These are phyloP conservation scores for Sander lucioperca DNA, from an alignment of 2,113 vertebrate species.

Conservation along the genomic window DNA sequence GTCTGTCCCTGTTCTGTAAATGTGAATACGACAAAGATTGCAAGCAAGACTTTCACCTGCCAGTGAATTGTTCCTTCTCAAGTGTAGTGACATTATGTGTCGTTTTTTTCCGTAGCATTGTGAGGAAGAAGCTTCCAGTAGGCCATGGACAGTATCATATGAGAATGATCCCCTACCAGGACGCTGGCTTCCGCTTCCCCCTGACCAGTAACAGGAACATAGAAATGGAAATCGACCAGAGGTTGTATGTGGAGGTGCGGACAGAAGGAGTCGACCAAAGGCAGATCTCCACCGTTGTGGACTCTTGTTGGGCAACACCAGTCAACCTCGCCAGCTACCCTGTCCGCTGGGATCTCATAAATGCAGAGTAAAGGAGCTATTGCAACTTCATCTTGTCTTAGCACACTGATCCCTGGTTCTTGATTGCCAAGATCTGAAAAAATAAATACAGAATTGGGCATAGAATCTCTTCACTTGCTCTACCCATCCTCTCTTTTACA, in stretches of 20 bases:
- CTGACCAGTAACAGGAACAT: conserved; percentile 27
- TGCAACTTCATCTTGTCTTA: neutral
- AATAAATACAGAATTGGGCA: no score
- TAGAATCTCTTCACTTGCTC: neutral
- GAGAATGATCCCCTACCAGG: conserved; percentile 71
- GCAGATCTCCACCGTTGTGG: conserved; percentile 70
- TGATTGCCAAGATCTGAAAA: neutral
- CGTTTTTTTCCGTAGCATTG: conserved; percentile 55
- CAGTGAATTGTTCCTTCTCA: neutral
- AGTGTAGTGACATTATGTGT: neutral
- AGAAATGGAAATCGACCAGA: conserved; percentile 60
- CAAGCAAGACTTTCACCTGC: neutral
- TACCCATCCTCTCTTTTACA: neutral
- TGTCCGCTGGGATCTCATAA: conserved; percentile 77
- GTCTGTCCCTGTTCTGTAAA: neutral
- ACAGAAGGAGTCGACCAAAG: conserved; percentile 70
- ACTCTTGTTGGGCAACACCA: conserved; percentile 82
- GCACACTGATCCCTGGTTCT: neutral
- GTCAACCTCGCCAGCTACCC: conserved; percentile 35
- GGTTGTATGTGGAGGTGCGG: conserved; percentile 68
- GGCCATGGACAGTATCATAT: conserved; percentile 66
- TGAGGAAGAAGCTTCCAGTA: conserved; percentile 61
- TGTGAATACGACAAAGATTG: neutral
- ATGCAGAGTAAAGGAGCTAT: conserved; percentile 53
- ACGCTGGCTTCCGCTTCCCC: conserved; percentile 63